Evolutionary conservation across 2,797 vertebrate genomes (phyloP), one percentile per base, ranked within the genome.

Genomic region (Cossypha dichroa): DNA sequence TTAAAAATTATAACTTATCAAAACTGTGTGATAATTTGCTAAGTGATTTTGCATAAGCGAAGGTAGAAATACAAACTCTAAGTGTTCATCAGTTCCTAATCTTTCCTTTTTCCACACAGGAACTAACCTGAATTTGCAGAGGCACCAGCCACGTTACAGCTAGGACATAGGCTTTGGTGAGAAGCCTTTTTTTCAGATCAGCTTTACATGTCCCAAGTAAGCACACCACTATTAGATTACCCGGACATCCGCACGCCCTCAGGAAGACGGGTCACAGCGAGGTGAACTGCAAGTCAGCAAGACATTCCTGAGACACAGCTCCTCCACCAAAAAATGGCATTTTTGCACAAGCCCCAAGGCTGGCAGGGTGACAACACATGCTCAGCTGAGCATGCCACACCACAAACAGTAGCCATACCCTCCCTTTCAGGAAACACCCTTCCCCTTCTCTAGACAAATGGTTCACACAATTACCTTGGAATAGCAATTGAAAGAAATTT

Each of bases 241-340:
- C 36, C 25, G 19, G 64, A 93, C 85, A 93, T 78, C 79, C 43
- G 3, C 72, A 36, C 2, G 0, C 87, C 41, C 81, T 91, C 74
- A 36, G 60, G 52, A 87, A 79, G 76, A 36, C 66, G 36, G 93
- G 82, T 88, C 90, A 81, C 9, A 1, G 22, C 0, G 31, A 94
- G 91, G 91, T 91, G 90, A 95, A 49, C 17, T 34, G 5, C 22
- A 29, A 92, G 87, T 41, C 89, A 77, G 56, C 58, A 78, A 81
- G 46, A 73, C 63, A 40, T 59, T 88, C 34, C 79, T 19, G 33
- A 94, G 67, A 91, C 54, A 54, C 56, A 56, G 46, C 2, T 88
- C 34, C 48, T 86, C 51, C 59, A 86, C 31, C 51, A 80, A 60
- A 94, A 18, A 73, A 2, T 14, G 1, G 29, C 29, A 63, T 52